Conservation (phyloP, 2,888 invertebrate species). For the Sesamia inferens region DNA sequence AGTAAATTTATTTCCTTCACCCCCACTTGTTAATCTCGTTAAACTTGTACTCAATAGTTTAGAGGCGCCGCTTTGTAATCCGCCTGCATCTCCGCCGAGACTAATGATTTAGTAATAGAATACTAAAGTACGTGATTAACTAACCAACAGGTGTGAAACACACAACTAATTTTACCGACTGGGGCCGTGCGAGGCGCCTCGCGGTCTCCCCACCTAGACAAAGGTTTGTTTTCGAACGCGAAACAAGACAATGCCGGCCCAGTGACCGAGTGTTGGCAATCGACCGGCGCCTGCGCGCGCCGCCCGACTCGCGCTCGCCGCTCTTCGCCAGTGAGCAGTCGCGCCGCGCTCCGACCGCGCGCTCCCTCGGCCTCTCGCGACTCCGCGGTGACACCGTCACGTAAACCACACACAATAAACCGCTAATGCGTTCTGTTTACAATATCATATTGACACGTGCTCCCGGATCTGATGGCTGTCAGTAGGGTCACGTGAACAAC, state of each 20-base stretch:
- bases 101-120: conserved; percentile 57
- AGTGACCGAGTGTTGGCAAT: conserved; percentile 87
- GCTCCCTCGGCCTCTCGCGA: conserved; percentile 46
- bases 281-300: conserved; percentile 87
- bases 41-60: conserved; percentile 56
- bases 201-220: conserved; percentile 84
- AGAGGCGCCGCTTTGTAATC: conserved; percentile 53
- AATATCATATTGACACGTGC: conserved; percentile 59
- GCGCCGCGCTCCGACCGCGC: conserved; percentile 55
- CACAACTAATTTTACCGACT: conserved; percentile 75
- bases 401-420: conserved; percentile 54
- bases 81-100: conserved; percentile 52
- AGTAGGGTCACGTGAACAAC: conserved; percentile 66
- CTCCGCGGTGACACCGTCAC: conserved; percentile 47
- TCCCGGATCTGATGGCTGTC: conserved; percentile 68
- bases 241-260: conserved; percentile 80
- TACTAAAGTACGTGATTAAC: conserved; percentile 60
- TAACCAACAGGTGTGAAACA: conserved; percentile 82
- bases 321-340: conserved; percentile 55
- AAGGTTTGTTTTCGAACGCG: conserved; percentile 86
- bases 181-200: conserved; percentile 84
- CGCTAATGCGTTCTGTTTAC: conserved; percentile 64
- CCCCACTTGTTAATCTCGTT: conserved; percentile 56
- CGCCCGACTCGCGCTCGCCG: conserved; percentile 74
- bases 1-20: conserved; percentile 53